These are phyloP conservation scores for Taenioides sp. DNA, from an alignment of 2,797 vertebrate species.

Conservation along the genomic window DNA sequence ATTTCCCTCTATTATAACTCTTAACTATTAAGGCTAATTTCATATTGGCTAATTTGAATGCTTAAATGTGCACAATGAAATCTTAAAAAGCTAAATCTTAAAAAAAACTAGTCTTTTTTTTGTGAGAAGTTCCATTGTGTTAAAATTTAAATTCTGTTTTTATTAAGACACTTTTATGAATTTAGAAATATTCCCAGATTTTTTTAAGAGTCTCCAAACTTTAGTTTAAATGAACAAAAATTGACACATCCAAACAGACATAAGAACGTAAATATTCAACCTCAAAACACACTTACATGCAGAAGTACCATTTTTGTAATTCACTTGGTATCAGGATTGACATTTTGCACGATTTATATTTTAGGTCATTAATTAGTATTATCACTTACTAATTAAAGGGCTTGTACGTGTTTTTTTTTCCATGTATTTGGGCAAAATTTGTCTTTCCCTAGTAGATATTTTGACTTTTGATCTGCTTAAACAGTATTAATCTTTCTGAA, in stretches of 20 bases:
- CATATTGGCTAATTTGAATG: background rate
- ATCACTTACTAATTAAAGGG: background rate
- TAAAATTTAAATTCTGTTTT: background rate
- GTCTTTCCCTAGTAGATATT: no score
- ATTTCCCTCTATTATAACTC: conserved; percentile 13
- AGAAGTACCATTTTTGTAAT: background rate
- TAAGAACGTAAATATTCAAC: background rate
- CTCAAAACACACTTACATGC: background rate
- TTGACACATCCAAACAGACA: background rate
- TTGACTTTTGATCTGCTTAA: no score
- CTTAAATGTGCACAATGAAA: background rate
- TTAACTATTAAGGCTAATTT: conserved; percentile 19
- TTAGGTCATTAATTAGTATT: background rate
- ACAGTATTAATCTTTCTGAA: no score
- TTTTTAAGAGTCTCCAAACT: no score
- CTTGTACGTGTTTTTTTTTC: no score
- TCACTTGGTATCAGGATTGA: background rate
- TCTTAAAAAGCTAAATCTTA: background rate
- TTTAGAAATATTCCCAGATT: no score
- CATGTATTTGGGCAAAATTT: no score
- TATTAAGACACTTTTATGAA: no score
- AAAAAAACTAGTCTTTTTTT: no score
- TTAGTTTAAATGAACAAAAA: background rate
- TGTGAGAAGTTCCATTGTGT: no score
- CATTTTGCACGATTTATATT: no score